These are phyloP conservation scores for Desmodus rotundus DNA, from an alignment of 2,113 vertebrate genomes.

Conservation along the genomic window DNA sequence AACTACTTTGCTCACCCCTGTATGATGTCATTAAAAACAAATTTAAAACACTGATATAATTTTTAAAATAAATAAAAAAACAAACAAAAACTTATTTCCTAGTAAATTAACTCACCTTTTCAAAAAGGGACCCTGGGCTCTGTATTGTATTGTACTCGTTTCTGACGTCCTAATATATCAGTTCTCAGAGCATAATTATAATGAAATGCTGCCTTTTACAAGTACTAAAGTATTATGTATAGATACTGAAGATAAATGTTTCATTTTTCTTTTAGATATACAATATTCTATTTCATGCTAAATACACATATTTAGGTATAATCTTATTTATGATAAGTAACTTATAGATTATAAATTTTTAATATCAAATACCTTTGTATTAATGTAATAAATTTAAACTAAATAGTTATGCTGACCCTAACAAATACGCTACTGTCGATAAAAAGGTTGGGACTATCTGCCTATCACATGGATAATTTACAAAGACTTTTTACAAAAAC, in stretches of 20 bases:
- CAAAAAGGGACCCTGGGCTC: not conserved
- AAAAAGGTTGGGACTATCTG: not conserved
- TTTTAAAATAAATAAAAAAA: conserved; percentile 12
- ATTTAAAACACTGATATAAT: not conserved
- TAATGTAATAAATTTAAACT: not conserved
- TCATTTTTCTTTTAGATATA: not conserved
- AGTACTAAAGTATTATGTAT: not conserved
- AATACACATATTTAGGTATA: not conserved
- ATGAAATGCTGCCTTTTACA: not conserved
- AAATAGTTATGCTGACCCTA: not conserved
- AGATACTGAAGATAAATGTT: not conserved
- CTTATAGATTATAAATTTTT: not conserved
- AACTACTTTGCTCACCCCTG: not conserved
- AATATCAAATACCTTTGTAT: not conserved
- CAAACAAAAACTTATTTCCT: not conserved
- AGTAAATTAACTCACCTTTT: conserved; percentile 21
- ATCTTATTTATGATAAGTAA: not conserved
- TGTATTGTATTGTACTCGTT: not conserved
- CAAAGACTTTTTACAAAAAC: not conserved
- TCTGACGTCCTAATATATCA: not conserved
- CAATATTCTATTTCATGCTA: not conserved
- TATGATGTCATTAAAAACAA: not conserved
- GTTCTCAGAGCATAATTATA: not conserved
- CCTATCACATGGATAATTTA: not conserved
- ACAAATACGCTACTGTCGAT: not conserved